phyloP scores from a whole-genome alignment of 2,888 invertebrate species.

The Xanthorhoe designata region DNA sequence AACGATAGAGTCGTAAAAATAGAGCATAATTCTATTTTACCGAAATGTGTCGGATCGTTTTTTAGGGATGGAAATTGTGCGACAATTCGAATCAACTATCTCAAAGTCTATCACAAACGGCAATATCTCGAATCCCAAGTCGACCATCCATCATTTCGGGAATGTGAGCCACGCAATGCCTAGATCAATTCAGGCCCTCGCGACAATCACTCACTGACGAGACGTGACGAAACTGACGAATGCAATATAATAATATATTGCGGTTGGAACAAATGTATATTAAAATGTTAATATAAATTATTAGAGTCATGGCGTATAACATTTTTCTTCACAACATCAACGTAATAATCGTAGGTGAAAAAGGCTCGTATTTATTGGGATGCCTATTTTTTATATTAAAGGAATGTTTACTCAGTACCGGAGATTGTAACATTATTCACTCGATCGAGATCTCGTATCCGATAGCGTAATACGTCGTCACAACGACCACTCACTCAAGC shows the following conservation, averaged over 20 bases:
- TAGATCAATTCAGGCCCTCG: slow-evolving; percentile 64
- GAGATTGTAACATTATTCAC: slow-evolving; percentile 30
- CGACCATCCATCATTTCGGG: slow-evolving; percentile 67
- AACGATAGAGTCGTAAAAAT: too few relatives aligned
- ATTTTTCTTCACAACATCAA: too few relatives aligned
- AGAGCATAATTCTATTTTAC: too few relatives aligned
- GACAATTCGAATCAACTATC: slow-evolving; percentile 55
- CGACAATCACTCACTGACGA: slow-evolving; percentile 50
- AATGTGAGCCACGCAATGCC: slow-evolving; percentile 66
- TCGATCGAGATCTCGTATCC: slow-evolving; percentile 48
- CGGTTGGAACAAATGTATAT: too few relatives aligned
- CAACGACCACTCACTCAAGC: slow-evolving; percentile 53
- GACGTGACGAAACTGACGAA: slow-evolving; percentile 55
- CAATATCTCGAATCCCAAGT: slow-evolving; percentile 58
- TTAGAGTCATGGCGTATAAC: too few relatives aligned
- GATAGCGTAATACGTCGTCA: slow-evolving; percentile 54
- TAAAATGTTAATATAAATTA: too few relatives aligned
- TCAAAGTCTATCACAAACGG: slow-evolving; percentile 46
- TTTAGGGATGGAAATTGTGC: slow-evolving; percentile 7
- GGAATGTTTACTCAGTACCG: slow-evolving; percentile 9
- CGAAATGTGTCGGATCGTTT: background rate
- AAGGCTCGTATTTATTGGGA: background rate
- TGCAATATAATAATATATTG: slow-evolving; percentile 22
- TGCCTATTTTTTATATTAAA: background rate
- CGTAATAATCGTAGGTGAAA: background rate